Percentiles rank a stretch among this genome's conserved stretches.
phyloP scores from a whole-genome alignment of 1,140 invertebrate species.

The Brachionus sp. region DNA sequence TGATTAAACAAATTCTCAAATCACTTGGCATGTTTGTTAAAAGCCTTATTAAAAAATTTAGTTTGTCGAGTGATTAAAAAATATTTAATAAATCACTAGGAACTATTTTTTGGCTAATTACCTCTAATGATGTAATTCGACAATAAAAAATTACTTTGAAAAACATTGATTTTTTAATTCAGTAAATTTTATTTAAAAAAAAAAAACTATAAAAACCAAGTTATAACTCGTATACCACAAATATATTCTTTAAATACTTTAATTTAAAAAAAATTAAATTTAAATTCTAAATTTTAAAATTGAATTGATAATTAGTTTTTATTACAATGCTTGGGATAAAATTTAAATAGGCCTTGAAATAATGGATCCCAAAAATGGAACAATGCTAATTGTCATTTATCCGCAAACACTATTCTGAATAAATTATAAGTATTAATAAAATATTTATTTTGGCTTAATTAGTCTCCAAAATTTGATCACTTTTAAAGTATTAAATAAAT shows the following conservation, averaged over 20 bases:
- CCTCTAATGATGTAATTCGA: neutral
- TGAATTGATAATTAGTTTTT: neutral
- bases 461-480: neutral
- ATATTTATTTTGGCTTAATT: conserved; percentile 23
- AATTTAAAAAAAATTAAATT: neutral
- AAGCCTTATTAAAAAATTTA: neutral
- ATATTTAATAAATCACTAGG: neutral
- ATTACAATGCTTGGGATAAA: neutral
- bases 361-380: neutral
- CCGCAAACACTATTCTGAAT: neutral
- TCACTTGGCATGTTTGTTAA: neutral
- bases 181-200: too few relatives aligned
- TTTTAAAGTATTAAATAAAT: neutral
- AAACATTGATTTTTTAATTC: neutral
- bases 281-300: neutral
- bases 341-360: neutral
- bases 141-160: neutral
- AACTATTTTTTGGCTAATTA: neutral
- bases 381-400: neutral
- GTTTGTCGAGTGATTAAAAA: neutral
- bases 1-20: too few relatives aligned
- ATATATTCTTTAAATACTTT: too few relatives aligned
- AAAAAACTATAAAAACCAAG: too few relatives aligned
- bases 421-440: conserved; percentile 2
- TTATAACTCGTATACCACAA: too few relatives aligned